Evolutionary conservation across 2,797 vertebrate genomes (phyloP).

Genomic region (Pristis pectinata): DNA sequence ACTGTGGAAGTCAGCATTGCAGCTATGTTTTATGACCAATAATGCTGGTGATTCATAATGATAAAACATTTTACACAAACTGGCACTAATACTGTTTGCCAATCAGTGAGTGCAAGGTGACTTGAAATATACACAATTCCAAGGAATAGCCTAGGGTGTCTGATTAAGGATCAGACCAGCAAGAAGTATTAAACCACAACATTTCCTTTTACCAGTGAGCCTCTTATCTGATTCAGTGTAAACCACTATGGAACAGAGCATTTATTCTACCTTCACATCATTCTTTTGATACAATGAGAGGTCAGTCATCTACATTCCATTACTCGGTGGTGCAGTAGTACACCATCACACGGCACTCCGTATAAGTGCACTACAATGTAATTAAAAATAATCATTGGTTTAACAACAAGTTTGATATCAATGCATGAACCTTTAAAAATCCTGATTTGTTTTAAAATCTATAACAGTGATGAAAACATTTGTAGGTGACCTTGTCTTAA

Average conservation of each 20-base stretch:
- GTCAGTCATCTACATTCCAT: background rate
- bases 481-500: background rate
- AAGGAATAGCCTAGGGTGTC: background rate
- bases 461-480: background rate
- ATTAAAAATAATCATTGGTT: background rate
- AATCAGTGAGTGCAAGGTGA: background rate
- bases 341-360: background rate
- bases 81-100: background rate
- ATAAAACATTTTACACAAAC: background rate
- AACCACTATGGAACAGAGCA: background rate
- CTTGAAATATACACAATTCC: background rate
- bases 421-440: background rate
- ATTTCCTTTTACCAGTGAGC: background rate
- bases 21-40: background rate
- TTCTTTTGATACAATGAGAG: background rate
- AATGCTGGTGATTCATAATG: background rate
- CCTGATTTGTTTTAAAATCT: background rate
- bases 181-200: background rate
- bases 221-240: constrained; percentile 1
- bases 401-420: background rate
- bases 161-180: background rate
- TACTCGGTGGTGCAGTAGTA: background rate
- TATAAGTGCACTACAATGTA: background rate
- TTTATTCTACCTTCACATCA: background rate
- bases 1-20: background rate